phyloP scores from a whole-genome alignment of 2,888 invertebrate species.

The Halictus quadricinctus region DNA sequence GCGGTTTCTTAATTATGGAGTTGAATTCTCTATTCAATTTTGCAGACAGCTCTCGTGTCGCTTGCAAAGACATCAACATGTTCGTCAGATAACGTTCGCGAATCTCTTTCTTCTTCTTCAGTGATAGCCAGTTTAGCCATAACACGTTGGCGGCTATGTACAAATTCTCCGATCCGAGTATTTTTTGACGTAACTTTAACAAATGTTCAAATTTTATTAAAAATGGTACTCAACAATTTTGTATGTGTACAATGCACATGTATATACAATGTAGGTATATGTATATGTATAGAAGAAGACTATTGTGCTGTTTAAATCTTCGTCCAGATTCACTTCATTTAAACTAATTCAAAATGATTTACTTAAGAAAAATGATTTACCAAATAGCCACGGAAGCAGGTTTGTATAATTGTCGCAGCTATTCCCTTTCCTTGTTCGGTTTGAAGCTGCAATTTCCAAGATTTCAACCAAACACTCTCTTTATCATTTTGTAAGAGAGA shows the following conservation, averaged over 20 bases:
- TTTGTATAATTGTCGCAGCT: constrained; percentile 67
- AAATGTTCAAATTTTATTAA: not conserved
- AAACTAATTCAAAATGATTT: not conserved
- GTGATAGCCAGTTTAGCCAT: constrained; percentile 63
- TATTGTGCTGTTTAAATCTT: no score
- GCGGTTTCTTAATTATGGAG: constrained; percentile 46
- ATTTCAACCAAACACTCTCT: constrained; percentile 55
- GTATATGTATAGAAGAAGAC: no score
- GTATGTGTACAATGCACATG: not conserved
- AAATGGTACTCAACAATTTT: not conserved
- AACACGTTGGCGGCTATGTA: constrained; percentile 71
- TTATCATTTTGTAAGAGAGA: constrained; percentile 35
- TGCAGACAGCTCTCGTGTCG: constrained; percentile 36
- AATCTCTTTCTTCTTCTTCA: constrained; percentile 62
- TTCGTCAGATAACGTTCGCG: constrained; percentile 62
- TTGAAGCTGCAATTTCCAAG: constrained; percentile 60
- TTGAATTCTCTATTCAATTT: constrained; percentile 56
- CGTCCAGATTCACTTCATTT: no score
- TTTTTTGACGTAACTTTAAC: constrained; percentile 58
- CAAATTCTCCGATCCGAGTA: constrained; percentile 52
- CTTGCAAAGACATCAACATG: constrained; percentile 54
- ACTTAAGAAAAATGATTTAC: constrained; percentile 43
- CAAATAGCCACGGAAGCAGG: constrained; percentile 67
- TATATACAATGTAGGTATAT: no score
- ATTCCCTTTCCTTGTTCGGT: constrained; percentile 47